Evolutionary conservation across 2,888 invertebrate species (phyloP).

Genomic region (Dicyrtoma fusca): DNA sequence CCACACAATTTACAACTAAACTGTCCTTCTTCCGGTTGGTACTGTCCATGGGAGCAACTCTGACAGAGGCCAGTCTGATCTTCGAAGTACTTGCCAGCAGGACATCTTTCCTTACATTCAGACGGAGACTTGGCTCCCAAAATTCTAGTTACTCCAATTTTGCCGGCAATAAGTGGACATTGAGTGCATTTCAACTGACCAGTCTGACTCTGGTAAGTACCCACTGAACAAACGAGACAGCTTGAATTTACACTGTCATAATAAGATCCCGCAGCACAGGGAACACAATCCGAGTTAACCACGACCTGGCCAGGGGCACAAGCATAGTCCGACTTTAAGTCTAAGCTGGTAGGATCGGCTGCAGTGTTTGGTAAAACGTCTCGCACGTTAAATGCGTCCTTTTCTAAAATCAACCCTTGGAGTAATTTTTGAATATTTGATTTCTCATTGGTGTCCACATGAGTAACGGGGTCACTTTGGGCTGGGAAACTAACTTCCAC

Average conservation of each 20-base stretch:
- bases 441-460: slow-evolving; percentile 83
- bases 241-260: slow-evolving; percentile 74
- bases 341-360: slow-evolving; percentile 86
- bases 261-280: slow-evolving; percentile 88
- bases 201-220: slow-evolving; percentile 91
- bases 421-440: slow-evolving; percentile 80
- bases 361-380: slow-evolving; percentile 92
- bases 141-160: slow-evolving; percentile 83
- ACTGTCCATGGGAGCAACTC: slow-evolving; percentile 92
- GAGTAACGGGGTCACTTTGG: slow-evolving; percentile 85
- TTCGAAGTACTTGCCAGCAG: slow-evolving; percentile 91
- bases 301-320: slow-evolving; percentile 93
- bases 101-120: slow-evolving; percentile 73
- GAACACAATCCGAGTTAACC: slow-evolving; percentile 66
- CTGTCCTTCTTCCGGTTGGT: slow-evolving; percentile 86
- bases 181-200: slow-evolving; percentile 85
- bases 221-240: slow-evolving; percentile 82
- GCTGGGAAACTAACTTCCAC: slow-evolving; percentile 80
- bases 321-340: slow-evolving; percentile 86
- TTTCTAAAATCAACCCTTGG: slow-evolving; percentile 87
- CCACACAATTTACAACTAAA: slow-evolving; percentile 87
- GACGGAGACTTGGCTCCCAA: slow-evolving; percentile 74
- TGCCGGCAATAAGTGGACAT: slow-evolving; percentile 89
- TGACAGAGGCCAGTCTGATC: slow-evolving; percentile 79
- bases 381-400: slow-evolving; percentile 90